Base-by-base conservation (phyloP, 2,113 vertebrate species). In the Probosciger aterrimus region DNA sequence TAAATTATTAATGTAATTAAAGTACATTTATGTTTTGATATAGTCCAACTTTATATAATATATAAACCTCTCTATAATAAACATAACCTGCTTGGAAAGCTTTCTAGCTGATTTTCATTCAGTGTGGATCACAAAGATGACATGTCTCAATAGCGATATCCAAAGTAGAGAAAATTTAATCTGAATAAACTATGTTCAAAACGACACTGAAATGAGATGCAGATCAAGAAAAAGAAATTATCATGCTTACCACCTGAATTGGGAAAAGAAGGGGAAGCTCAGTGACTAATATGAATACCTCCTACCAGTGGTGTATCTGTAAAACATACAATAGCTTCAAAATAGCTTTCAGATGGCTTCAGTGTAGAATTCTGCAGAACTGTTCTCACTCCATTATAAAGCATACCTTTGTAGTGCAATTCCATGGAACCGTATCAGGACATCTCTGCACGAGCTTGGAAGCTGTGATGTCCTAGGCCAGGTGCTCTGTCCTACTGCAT, bases 1-100 rank as follows among this genome's bases (percentile, higher is more conserved):
- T 93, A 88, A 90, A 90, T 79, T 67, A 87, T 55, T 92, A 59
- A 71, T 93, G 69, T 78, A 67, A 92, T 49, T 79, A 43, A 92
- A 76, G 49, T 70, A 65, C 49, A 52, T n/a, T 63, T 87, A 59
- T 67, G 37, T 75, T 83, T 77, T 62, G 88, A 65, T 78, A 74
- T 50, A 93, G 67, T 73, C 82, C 59, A 93, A 79, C 80, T 90
- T 68, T 73, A 76, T 83, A 96, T 41, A 88, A 67, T 68, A 76
- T 41, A 85, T 73, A 88, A 88, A 76, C n/a, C 15, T 76, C 84
- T 88, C 67, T 82, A 19, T 41, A 92, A 94, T 90, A 90, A 90
- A 83, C 22, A 55, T 39, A 68, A 68, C 35, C 25, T 85, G 39
- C 47, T 71, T 16, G 30, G 82, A 93, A 47, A 47, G 79, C 59